These are phyloP conservation scores for Pelosia muscerda DNA, from an alignment of 2,888 invertebrate species.

Conservation along the genomic window DNA sequence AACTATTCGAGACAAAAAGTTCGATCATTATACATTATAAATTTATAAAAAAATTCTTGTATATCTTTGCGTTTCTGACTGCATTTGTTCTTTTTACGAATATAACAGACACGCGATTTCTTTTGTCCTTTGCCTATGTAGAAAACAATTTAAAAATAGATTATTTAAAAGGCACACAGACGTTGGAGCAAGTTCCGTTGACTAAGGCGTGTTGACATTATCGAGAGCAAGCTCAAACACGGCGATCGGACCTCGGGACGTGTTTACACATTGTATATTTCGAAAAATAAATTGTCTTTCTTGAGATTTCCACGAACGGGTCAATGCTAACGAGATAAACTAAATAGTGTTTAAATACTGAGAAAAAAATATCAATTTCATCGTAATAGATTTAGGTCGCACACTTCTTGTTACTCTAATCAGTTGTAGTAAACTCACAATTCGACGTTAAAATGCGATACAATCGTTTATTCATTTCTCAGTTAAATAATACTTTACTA, in stretches of 20 bases:
- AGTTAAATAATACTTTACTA: too few species aligned
- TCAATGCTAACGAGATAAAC: constrained; percentile 49
- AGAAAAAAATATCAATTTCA: constrained; percentile 24
- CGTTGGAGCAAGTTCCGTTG: constrained; percentile 78
- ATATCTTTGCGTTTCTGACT: neutral
- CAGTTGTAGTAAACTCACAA: neutral
- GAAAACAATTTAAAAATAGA: constrained; percentile 64
- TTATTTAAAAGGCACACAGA: constrained; percentile 72
- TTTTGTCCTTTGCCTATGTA: constrained; percentile 38
- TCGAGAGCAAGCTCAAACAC: constrained; percentile 82
- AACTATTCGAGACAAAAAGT: too few species aligned
- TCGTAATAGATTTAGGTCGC: neutral
- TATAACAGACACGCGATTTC: constrained; percentile 41
- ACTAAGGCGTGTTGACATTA: constrained; percentile 80
- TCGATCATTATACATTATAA: too few species aligned
- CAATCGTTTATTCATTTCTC: too few species aligned
- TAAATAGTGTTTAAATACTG: constrained; percentile 35
- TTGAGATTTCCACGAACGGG: constrained; percentile 66
- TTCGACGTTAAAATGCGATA: neutral
- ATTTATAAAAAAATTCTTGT: neutral
- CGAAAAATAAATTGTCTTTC: constrained; percentile 73
- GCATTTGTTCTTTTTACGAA: constrained; percentile 15
- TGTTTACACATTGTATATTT: constrained; percentile 77
- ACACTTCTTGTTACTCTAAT: neutral
- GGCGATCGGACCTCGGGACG: constrained; percentile 59